phyloP scores from a whole-genome alignment of 1,140 invertebrate genomes.

The Triops longicaudatus region DNA sequence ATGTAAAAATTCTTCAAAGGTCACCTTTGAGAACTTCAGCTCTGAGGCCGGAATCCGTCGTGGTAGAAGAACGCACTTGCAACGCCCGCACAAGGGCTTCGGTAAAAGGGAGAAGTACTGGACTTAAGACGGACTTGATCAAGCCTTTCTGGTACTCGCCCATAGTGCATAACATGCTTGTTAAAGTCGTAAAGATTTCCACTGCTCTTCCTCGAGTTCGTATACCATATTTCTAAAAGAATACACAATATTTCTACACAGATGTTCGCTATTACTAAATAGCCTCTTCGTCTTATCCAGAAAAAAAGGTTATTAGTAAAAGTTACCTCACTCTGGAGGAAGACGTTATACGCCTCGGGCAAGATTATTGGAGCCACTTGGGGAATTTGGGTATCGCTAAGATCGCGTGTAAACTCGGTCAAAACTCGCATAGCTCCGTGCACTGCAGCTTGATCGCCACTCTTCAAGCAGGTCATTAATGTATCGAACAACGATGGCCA shows the following conservation, averaged over 20 bases:
- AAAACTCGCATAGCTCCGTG: slow-evolving; percentile 71
- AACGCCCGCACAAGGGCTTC: slow-evolving; percentile 58
- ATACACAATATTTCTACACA: slow-evolving; percentile 28
- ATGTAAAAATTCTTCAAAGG: slow-evolving; percentile 22
- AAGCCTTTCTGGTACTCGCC: slow-evolving; percentile 49
- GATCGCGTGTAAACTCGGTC: slow-evolving; percentile 60
- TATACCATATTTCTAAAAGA: slow-evolving; percentile 48
- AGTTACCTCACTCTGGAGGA: slow-evolving; percentile 53
- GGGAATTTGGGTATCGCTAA: slow-evolving; percentile 58
- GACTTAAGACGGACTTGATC: slow-evolving; percentile 51
- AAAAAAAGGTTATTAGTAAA: background rate
- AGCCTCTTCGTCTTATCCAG: too few species aligned
- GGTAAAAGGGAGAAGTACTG: slow-evolving; percentile 59
- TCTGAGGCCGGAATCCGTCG: slow-evolving; percentile 57
- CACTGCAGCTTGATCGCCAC: slow-evolving; percentile 46
- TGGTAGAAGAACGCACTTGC: slow-evolving; percentile 48
- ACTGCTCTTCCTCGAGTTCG: slow-evolving; percentile 54
- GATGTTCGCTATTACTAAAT: slow-evolving; percentile 17
- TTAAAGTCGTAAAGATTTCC: slow-evolving; percentile 55
- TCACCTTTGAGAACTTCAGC: slow-evolving; percentile 61
- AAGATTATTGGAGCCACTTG: slow-evolving; percentile 64
- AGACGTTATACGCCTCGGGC: slow-evolving; percentile 66
- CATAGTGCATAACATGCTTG: slow-evolving; percentile 49
- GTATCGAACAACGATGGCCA: slow-evolving; percentile 67
- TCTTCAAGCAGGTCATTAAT: slow-evolving; percentile 53